Evolutionary conservation across 2,797 vertebrate species (phyloP).

Genomic region (Paratrypauchen microcephalus): DNA sequence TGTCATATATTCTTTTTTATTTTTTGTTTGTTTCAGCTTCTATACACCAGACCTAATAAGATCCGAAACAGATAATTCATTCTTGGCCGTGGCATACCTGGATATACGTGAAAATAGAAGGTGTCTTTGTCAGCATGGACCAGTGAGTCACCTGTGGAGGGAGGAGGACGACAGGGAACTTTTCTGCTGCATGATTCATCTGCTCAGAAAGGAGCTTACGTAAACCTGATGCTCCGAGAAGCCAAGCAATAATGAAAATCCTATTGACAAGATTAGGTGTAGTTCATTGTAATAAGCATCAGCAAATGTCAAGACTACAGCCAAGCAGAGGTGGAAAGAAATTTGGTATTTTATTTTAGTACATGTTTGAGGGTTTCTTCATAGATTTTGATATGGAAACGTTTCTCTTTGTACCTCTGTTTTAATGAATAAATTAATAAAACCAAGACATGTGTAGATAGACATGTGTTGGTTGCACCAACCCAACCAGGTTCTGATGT

Average conservation of each 20-base stretch:
- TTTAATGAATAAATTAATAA: background rate
- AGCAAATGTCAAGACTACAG: background rate
- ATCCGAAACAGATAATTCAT: conserved; percentile 19
- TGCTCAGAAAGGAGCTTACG: conserved; percentile 1
- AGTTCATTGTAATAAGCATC: background rate
- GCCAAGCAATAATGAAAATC: conserved; percentile 2
- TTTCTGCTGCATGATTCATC: conserved; percentile 19
- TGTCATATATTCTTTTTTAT: no score
- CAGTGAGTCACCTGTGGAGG: conserved; percentile 50
- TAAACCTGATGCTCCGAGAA: conserved; percentile 5
- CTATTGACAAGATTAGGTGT: background rate
- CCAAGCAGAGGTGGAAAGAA: background rate
- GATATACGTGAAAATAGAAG: conserved; percentile 25
- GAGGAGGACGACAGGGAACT: conserved; percentile 21
- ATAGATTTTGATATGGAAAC: background rate
- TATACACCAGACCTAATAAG: conserved; percentile 11
- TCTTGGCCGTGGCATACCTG: conserved; percentile 16
- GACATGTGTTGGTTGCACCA: no score
- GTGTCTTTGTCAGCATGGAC: conserved; percentile 18
- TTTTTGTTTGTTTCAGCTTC: background rate
- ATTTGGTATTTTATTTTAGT: background rate
- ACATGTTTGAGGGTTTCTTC: background rate
- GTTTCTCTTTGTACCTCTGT: background rate
- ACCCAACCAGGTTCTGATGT: background rate
- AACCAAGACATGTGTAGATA: no score